Percentiles rank a stretch among this genome's conserved stretches.
Evolutionary conservation across 1,140 invertebrate genomes (phyloP).

Genomic region (Aphelinus certus): DNA sequence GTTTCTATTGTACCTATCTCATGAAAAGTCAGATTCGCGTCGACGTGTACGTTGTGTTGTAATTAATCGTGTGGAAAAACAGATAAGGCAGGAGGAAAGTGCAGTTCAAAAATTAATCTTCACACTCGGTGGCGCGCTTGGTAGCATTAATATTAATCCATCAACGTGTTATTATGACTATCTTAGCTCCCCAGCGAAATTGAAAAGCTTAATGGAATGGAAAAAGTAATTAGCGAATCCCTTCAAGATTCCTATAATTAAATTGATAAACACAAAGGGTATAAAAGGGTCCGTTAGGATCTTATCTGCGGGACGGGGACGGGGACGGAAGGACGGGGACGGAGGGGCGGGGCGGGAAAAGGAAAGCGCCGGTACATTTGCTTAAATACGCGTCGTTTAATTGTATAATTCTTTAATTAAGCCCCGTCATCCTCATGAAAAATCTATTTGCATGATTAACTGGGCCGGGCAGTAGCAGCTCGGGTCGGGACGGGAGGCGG

Average conservation of each 20-base stretch:
- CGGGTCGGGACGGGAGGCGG: too few relatives aligned
- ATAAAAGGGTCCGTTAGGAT: constrained; percentile 19
- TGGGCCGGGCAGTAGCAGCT: not conserved
- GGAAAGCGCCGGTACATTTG: constrained; percentile 4
- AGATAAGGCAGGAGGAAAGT: not conserved
- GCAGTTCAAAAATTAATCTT: not conserved
- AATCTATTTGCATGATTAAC: constrained; percentile 40
- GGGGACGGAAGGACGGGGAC: too few relatives aligned
- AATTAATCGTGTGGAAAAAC: too few relatives aligned
- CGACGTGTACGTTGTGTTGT: too few relatives aligned
- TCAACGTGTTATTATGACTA: constrained; percentile 10
- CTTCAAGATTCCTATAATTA: constrained; percentile 32
- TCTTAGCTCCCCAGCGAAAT: constrained; percentile 19
- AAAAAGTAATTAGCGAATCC: constrained; percentile 33
- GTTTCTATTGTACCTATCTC: too few relatives aligned
- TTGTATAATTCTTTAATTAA: constrained; percentile 40
- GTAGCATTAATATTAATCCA: constrained; percentile 7
- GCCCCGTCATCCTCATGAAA: constrained; percentile 19
- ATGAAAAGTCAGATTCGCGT: too few relatives aligned
- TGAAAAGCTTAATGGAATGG: constrained; percentile 33
- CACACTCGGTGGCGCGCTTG: not conserved
- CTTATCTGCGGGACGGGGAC: too few relatives aligned
- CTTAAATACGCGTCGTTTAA: constrained; percentile 23
- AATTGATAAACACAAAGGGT: constrained; percentile 33
- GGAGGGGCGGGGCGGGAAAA: not conserved